phyloP scores from a whole-genome alignment of 2,113 vertebrate species.

The Periophthalmodon schlosseri region DNA sequence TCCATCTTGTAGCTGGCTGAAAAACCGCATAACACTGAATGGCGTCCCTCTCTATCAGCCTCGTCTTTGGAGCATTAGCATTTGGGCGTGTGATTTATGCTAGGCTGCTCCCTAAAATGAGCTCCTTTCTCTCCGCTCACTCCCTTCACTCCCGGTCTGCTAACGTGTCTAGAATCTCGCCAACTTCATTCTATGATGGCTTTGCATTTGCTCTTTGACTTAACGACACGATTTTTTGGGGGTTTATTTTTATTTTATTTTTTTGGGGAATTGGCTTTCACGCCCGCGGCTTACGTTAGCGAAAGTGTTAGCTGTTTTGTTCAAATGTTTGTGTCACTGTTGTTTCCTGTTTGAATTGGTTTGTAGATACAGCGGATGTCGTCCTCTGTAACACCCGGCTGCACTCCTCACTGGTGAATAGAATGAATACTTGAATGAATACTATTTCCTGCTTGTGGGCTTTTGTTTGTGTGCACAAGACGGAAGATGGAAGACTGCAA shows the following conservation, averaged over 20 bases:
- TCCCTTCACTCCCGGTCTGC: slow-evolving; percentile 33
- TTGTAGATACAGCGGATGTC: slow-evolving; percentile 48
- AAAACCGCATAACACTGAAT: slow-evolving; percentile 57
- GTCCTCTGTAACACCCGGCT: slow-evolving; percentile 44
- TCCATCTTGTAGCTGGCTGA: slow-evolving; percentile 29
- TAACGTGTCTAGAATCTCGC: slow-evolving; percentile 52
- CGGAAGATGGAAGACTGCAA: background rate
- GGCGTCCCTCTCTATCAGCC: slow-evolving; percentile 38
- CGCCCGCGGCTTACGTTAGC: slow-evolving; percentile 27
- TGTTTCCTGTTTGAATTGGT: slow-evolving; percentile 50
- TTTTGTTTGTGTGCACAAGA: background rate
- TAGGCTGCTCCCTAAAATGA: slow-evolving; percentile 62
- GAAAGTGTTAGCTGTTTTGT: slow-evolving; percentile 19
- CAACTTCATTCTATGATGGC: slow-evolving; percentile 55
- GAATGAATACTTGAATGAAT: slow-evolving; percentile 13
- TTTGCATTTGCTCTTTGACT: slow-evolving; percentile 25
- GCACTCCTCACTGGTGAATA: slow-evolving; percentile 43
- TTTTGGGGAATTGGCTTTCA: slow-evolving; percentile 7
- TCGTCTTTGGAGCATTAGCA: slow-evolving; percentile 59
- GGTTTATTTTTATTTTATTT: background rate
- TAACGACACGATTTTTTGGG: slow-evolving; percentile 25
- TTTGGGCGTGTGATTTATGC: slow-evolving; percentile 69
- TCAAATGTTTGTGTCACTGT: slow-evolving; percentile 35
- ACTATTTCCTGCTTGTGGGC: background rate
- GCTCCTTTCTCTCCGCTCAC: slow-evolving; percentile 49